Conservation (phyloP, 2,888 invertebrate species). For the Trissolcus brochymenae region DNA sequence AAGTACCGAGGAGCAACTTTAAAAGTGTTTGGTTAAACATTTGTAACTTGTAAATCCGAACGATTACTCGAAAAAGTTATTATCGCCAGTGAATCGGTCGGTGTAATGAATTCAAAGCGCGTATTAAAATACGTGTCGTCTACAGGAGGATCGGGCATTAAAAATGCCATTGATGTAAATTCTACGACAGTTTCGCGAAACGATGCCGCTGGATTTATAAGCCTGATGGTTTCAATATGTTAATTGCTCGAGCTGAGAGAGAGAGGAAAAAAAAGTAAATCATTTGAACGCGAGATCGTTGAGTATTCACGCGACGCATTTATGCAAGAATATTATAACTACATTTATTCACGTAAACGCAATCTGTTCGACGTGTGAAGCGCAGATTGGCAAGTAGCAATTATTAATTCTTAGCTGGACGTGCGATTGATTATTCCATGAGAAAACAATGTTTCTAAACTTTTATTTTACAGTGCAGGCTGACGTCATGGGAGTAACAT, state of each 20-base stretch:
- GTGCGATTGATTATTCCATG: neutral
- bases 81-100: too few species aligned
- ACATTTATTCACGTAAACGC: slow-evolving; percentile 17
- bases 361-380: slow-evolving; percentile 5
- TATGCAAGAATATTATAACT: slow-evolving; percentile 18
- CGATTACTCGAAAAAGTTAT: too few species aligned
- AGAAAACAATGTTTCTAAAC: neutral
- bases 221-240: slow-evolving; percentile 11
- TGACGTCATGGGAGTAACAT: neutral
- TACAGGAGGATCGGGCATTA: too few species aligned
- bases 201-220: slow-evolving; percentile 21
- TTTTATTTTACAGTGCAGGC: neutral
- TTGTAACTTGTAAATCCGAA: neutral
- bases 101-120: too few species aligned
- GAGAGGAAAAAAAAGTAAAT: slow-evolving; percentile 16
- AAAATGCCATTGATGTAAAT: slow-evolving; percentile 9
- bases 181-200: slow-evolving; percentile 1
- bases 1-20: neutral
- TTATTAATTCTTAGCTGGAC: neutral
- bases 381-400: too few species aligned
- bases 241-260: slow-evolving; percentile 11
- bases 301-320: slow-evolving; percentile 17
- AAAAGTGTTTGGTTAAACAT: neutral
- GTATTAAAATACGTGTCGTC: too few species aligned
- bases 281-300: slow-evolving; percentile 15